Base-by-base conservation (phyloP, 2,888 invertebrate species). In the Rhagonycha lutea region DNA sequence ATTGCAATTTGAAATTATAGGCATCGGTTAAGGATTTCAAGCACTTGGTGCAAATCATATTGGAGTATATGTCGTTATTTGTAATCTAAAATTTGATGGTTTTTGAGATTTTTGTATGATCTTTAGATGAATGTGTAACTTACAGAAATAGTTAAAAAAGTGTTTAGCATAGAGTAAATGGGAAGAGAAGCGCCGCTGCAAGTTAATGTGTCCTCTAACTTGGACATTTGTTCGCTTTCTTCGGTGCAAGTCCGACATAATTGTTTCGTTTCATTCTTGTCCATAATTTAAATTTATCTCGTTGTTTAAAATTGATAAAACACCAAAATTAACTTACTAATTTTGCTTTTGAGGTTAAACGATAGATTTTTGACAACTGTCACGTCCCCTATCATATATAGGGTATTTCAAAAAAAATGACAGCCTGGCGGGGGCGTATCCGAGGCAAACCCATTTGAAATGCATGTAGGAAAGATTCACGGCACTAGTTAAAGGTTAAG, bases 1-100 rank as follows among this genome's bases (percentile, higher is more conserved):
- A 83, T 76, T 82, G 81, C 29, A 84, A 28, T 80, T 83, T 85
- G 76, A 85, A 85, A 77, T 80, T 81, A 73, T 83, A 85, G 23
- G 82, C 80, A 62, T 78, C 77, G 9, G 80, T 79, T 61, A 82
- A 80, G 72, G 79, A 80, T 32, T 83, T 82, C 47, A 83, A 23
- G 72, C 85, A 85, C 60, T 74, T 80, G 61, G 78, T 72, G 77
- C 85, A 85, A 24, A 85, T 83, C 65, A 74, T 26, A 23, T 26
- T 76, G 2, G 78, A 77, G 62, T 70, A 77, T 14, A n/a, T 28
- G 47, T 73, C 71, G 68, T 74, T 28, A 60, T 74, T 67, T 4
- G 18, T 32, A 26, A 77, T 69, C 77, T 77, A 62, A 61, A 77
- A 74, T 77, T 68, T 32, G 0, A 70, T 18, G n/a, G 5, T 3